These are phyloP conservation scores for Corydoras sp. DNA, from an alignment of 2,113 vertebrate species.

Conservation along the genomic window DNA sequence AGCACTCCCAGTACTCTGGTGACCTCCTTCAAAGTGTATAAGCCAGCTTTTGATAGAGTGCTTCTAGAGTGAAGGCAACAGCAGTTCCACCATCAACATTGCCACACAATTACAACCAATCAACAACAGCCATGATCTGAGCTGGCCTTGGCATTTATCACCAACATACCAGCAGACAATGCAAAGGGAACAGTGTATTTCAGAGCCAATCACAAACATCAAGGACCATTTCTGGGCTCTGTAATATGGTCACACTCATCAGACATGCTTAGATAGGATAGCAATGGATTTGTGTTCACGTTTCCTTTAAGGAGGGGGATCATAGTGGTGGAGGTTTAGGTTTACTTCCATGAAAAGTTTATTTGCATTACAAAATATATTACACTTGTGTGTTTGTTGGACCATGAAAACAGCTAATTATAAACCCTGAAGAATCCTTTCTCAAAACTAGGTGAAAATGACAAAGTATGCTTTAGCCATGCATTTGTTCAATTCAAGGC, in stretches of 20 bases:
- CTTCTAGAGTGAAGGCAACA: not conserved
- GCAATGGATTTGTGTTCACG: slow-evolving; percentile 1
- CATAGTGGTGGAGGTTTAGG: not conserved
- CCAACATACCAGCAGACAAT: slow-evolving; percentile 39
- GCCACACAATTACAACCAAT: slow-evolving; percentile 52
- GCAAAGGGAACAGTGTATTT: not conserved
- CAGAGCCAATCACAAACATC: slow-evolving; percentile 28
- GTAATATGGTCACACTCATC: not conserved
- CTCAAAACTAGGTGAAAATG: no score
- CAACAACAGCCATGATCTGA: slow-evolving; percentile 36
- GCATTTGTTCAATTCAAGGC: no score
- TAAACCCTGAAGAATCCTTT: not conserved
- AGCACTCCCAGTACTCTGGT: slow-evolving; percentile 1
- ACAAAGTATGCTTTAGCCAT: no score
- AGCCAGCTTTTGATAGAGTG: slow-evolving; percentile 13
- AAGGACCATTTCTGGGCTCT: slow-evolving; percentile 4
- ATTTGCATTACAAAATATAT: slow-evolving; percentile 4
- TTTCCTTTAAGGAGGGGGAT: slow-evolving; percentile 22
- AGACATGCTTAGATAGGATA: no score
- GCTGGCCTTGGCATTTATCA: slow-evolving; percentile 42
- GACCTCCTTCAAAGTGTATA: not conserved
- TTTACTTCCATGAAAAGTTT: slow-evolving; percentile 1
- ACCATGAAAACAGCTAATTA: slow-evolving; percentile 10
- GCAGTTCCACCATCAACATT: slow-evolving; percentile 28
- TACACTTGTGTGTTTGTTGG: slow-evolving; percentile 2